Conservation (phyloP, 1,140 invertebrate species). For the Pissodes strobi region DNA sequence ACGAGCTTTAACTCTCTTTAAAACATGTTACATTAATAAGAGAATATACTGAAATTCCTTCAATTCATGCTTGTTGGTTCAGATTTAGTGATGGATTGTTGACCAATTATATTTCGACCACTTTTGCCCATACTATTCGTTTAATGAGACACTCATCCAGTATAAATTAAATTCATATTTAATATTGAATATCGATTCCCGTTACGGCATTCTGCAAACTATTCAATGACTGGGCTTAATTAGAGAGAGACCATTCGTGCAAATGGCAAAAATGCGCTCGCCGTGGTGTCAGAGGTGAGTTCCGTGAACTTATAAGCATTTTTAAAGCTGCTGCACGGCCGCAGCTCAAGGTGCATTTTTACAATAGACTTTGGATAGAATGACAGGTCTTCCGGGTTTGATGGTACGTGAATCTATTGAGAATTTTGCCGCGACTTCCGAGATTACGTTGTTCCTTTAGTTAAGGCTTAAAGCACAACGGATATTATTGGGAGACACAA, state of each 20-base stretch:
- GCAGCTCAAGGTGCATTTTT: constrained; percentile 15
- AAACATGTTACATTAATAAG: too few relatives aligned
- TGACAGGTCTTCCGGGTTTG: constrained; percentile 34
- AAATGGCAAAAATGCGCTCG: constrained; percentile 29
- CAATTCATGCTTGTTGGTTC: too few relatives aligned
- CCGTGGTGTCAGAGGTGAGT: constrained; percentile 30
- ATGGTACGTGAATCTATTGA: constrained; percentile 3
- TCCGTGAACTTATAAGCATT: constrained; percentile 37
- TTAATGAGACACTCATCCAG: constrained; percentile 32
- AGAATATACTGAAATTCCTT: too few relatives aligned
- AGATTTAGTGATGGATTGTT: too few relatives aligned
- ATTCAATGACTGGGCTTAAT: constrained; percentile 32
- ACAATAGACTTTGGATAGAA: constrained; percentile 20
- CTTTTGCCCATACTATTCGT: constrained; percentile 8
- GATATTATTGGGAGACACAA: too few relatives aligned
- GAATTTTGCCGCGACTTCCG: too few relatives aligned
- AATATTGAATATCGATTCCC: constrained; percentile 38
- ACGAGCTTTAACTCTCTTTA: too few relatives aligned
- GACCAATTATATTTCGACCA: too few relatives aligned
- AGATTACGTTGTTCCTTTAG: too few relatives aligned
- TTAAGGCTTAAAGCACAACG: too few relatives aligned
- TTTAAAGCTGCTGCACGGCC: constrained; percentile 31
- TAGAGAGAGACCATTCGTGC: constrained; percentile 29
- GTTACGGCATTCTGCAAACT: constrained; percentile 32
- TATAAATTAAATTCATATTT: constrained; percentile 41